Base-by-base conservation (phyloP, 2,113 vertebrate genomes). In the Phyllopteryx taeniolatus region DNA sequence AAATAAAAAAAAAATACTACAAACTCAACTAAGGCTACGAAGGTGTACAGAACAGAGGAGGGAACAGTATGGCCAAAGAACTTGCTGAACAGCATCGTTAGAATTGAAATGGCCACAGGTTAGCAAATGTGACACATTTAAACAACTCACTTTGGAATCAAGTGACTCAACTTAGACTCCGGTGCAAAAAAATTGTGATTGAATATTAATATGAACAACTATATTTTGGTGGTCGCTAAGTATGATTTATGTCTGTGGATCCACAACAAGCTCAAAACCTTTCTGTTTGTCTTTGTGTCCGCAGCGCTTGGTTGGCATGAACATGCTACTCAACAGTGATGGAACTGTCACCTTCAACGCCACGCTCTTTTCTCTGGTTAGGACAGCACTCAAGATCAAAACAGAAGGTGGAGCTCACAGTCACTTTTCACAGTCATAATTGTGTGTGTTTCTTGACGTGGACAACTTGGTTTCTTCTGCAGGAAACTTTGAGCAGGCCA, bases 291-390 rank as follows among this genome's bases (percentile, higher is more conserved):
- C 14, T 15, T 78, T n/a, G 27, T 85, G 70, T 80, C 67, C 39
- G 33, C 89, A 99, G 98, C 93, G 98, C 0, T 87, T 99, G 63
- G 95, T 98, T 75, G 94, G 95, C 70, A 99, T 99, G 98, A 99
- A 99, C 91, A 99, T 99, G 98, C 97, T 97, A 11, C 91, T 99
- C 60, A 99, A 99, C 92, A 96, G 96, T 0, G 98, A 99, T 0
- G 98, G 98, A 72, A 99, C 96, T 0, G 98, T 99, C 88, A 99
- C 96, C 72, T 99, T 99, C 89, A 99, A 99, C 0, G 97, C 98
- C 63, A 99, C 98, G 0, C 93, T 99, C 82, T 99, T 99, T 1
- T 94, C 98, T 0, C 93, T 99, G 83, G 98, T 99, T 66, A 94
- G 98, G 86, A 99, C 98, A 0, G 98, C 96, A 4, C 94, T 99